These are phyloP conservation scores for Chamaedrilus cognettii DNA, from an alignment of 2,888 invertebrate species.

Conservation along the genomic window DNA sequence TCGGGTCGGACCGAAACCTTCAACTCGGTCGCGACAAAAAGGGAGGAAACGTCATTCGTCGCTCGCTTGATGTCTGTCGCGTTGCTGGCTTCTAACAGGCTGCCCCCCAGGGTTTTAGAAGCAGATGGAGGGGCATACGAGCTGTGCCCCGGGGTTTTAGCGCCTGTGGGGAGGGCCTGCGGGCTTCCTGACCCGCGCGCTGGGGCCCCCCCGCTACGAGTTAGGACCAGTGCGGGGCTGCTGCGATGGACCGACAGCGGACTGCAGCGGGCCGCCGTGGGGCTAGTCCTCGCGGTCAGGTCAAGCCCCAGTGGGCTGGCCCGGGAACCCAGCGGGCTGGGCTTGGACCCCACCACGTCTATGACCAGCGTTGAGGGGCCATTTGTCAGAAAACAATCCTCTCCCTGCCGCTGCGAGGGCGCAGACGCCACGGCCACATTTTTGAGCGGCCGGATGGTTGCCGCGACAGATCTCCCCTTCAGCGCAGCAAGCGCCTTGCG, in stretches of 20 bases:
- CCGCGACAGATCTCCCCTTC: background rate
- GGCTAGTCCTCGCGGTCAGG: background rate
- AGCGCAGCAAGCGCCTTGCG: background rate
- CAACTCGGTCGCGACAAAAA: no score
- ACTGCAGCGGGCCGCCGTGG: background rate
- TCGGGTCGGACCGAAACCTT: no score
- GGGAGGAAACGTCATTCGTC: background rate
- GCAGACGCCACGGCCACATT: background rate
- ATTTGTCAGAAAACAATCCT: no score
- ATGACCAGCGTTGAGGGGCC: no score
- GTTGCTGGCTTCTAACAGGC: no score
- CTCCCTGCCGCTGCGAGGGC: background rate
- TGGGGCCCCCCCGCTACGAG: background rate
- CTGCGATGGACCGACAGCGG: background rate
- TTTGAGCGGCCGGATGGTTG: background rate
- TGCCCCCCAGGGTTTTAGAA: background rate
- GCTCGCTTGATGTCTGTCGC: background rate
- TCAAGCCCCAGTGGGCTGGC: background rate
- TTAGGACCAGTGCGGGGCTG: background rate
- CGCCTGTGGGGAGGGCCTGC: background rate
- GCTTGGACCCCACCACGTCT: background rate
- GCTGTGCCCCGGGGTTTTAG: no score
- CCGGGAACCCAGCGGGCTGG: background rate
- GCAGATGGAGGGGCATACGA: background rate
- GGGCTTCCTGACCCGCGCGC: no score